phyloP scores from a whole-genome alignment of 2,797 vertebrate species.

The Eulemur coronatus region DNA sequence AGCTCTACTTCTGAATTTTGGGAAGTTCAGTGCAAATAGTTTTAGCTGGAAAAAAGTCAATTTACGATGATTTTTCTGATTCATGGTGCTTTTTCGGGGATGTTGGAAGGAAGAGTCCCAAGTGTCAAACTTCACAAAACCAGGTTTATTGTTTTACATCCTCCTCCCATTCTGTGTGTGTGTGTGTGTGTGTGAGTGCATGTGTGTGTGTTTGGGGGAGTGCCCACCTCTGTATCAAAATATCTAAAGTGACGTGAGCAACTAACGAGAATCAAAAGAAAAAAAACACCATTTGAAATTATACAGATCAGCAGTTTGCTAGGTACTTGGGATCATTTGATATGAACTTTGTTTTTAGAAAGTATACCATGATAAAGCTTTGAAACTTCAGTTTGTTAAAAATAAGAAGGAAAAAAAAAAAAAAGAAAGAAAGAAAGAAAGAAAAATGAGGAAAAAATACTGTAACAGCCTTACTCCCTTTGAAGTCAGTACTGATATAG shows the following conservation, averaged over 20 bases:
- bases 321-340: slow-evolving; percentile 77
- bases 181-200: neutral
- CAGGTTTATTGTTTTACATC: neutral
- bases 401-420: slow-evolving; percentile 47
- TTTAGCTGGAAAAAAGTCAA: neutral
- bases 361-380: slow-evolving; percentile 81
- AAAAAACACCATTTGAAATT: slow-evolving; percentile 62
- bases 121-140: slow-evolving; percentile 20
- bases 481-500: slow-evolving; percentile 87
- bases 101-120: neutral
- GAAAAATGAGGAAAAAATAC: slow-evolving; percentile 63
- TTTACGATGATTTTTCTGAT: slow-evolving; percentile 1
- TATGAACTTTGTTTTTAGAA: slow-evolving; percentile 83
- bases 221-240: neutral
- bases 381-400: slow-evolving; percentile 83
- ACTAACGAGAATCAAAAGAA: slow-evolving; percentile 55
- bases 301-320: slow-evolving; percentile 74
- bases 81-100: neutral
- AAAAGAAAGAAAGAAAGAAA: slow-evolving; percentile 51
- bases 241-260: slow-evolving; percentile 34
- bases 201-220: rapidly evolving
- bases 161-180: neutral
- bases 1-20: neutral
- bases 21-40: slow-evolving; percentile 22
- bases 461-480: slow-evolving; percentile 84